Conservation (phyloP, 2,797 vertebrate species). For the Pseudochaenichthys georgianus region DNA sequence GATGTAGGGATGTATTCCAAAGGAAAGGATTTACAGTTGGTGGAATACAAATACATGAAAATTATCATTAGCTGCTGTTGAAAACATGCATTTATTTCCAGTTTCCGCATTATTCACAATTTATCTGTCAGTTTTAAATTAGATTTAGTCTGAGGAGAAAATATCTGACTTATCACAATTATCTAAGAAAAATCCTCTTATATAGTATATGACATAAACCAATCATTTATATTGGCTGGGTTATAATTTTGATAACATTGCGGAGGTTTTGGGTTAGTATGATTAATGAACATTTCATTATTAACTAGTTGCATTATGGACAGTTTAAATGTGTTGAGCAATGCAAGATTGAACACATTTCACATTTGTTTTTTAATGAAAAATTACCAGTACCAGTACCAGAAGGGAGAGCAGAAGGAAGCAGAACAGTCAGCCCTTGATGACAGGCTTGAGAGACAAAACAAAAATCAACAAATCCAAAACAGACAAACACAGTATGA, state of each 20-base stretch:
- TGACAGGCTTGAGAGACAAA: conserved; percentile 13
- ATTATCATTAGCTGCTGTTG: no score
- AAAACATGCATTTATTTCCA: not conserved
- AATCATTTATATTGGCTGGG: not conserved
- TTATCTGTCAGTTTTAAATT: not conserved
- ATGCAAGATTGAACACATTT: not conserved
- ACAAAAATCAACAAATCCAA: conserved; percentile 19
- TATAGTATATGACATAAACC: not conserved
- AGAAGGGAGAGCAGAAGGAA: conserved; percentile 25
- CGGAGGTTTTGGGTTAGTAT: not conserved
- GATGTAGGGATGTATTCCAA: not conserved
- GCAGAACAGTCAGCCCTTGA: not conserved
- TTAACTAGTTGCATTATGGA: not conserved
- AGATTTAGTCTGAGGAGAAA: not conserved
- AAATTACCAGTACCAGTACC: conserved; percentile 5
- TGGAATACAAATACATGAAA: no score
- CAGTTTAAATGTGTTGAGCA: not conserved
- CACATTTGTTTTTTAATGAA: conserved; percentile 1
- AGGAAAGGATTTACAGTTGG: no score
- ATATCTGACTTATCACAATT: not conserved
- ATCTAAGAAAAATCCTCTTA: not conserved
- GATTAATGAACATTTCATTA: not conserved
- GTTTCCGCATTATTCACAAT: not conserved
- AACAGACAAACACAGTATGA: not conserved
- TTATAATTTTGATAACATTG: not conserved